A percentile compares a stretch with the other conserved stretches of the same genome.
Evolutionary conservation across 2,113 vertebrate genomes (phyloP).

Genomic region (Aphyosemion australe): DNA sequence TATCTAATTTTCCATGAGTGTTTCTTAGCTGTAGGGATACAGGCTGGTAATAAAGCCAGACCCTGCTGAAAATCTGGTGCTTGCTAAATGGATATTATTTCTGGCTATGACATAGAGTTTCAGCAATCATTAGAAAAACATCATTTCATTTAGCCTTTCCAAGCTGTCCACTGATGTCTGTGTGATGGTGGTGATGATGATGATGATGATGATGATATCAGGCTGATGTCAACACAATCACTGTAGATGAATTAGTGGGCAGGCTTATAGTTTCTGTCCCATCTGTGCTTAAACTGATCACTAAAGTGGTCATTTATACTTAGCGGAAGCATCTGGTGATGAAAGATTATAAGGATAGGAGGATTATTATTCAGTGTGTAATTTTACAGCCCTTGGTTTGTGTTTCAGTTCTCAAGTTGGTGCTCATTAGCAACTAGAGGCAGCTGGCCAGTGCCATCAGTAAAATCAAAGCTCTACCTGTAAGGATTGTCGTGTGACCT

Average conservation of each 20-base stretch:
- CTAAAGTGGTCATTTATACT: slow-evolving; percentile 18
- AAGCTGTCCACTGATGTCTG: neutral
- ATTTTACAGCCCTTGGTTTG: neutral
- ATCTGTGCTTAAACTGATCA: slow-evolving; percentile 16
- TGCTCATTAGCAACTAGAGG: too few species aligned
- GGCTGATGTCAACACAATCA: slow-evolving; percentile 15
- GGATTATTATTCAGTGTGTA: neutral
- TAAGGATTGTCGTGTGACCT: too few species aligned
- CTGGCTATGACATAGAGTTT: neutral
- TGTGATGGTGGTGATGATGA: neutral
- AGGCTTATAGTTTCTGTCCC: slow-evolving; percentile 14
- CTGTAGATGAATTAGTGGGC: slow-evolving; percentile 17
- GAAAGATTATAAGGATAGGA: neutral
- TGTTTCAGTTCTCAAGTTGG: too few species aligned
- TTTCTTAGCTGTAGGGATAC: neutral
- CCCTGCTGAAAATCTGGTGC: neutral
- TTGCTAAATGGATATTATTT: slow-evolving; percentile 6
- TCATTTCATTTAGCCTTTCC: slow-evolving; percentile 5
- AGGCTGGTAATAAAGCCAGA: neutral
- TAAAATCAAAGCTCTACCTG: too few species aligned
- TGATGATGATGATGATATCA: slow-evolving; percentile 2
- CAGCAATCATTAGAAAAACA: slow-evolving; percentile 1
- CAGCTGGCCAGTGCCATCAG: too few species aligned
- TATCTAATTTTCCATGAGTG: neutral
- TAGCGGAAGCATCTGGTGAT: slow-evolving; percentile 13